phyloP scores from a whole-genome alignment of 92 coral and sea anemone species.

The Metridium senile region DNA sequence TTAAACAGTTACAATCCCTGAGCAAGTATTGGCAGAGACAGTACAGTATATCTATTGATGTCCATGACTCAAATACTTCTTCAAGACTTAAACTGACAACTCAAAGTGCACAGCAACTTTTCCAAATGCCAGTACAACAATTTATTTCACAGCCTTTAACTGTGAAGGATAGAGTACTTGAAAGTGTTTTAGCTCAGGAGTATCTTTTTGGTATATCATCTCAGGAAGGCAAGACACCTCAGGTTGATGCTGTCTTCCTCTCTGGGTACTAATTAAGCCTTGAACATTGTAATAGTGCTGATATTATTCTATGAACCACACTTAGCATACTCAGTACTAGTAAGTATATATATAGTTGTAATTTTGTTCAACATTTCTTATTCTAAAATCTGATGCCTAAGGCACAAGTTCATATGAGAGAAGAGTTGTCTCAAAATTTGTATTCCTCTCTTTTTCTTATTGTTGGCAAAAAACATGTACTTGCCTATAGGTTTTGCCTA shows the following conservation, averaged over 20 bases:
- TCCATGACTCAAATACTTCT: slow-evolving; percentile 67
- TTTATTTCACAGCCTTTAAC: slow-evolving; percentile 57
- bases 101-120: slow-evolving; percentile 71
- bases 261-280: slow-evolving; percentile 7
- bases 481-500: too few relatives aligned
- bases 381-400: too few relatives aligned
- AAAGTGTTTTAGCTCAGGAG: slow-evolving; percentile 80
- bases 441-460: too few relatives aligned
- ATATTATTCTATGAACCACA: not conserved
- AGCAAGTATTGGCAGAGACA: slow-evolving; percentile 76
- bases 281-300: not conserved
- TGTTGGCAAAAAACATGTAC: too few relatives aligned
- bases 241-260: slow-evolving; percentile 68
- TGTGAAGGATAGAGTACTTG: slow-evolving; percentile 61
- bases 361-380: too few relatives aligned
- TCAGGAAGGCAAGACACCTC: slow-evolving; percentile 44
- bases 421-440: too few relatives aligned
- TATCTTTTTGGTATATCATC: slow-evolving; percentile 75
- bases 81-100: slow-evolving; percentile 58
- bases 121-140: slow-evolving; percentile 73
- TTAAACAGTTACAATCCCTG: not conserved
- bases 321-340: too few relatives aligned
- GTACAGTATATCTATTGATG: slow-evolving; percentile 55
- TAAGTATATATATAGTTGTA: too few relatives aligned
- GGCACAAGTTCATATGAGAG: too few relatives aligned